Evolutionary conservation across 2,797 vertebrate species (phyloP), one percentile per base, ranked within the genome.

Genomic region (Anableps anableps): DNA sequence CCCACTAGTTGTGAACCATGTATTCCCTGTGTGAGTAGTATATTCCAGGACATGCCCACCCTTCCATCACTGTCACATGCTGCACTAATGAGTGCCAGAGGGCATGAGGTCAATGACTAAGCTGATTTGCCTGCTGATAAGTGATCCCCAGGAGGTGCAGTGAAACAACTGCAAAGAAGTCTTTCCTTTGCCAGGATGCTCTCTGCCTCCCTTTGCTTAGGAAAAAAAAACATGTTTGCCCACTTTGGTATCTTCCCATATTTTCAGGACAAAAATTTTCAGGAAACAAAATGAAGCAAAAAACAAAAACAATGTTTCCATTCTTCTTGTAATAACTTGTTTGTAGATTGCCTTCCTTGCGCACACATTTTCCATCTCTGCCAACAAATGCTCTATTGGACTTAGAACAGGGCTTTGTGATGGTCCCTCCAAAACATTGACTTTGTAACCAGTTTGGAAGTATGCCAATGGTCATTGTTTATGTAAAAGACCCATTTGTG

Each of bases 121-220:
- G 96, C 95, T 96, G 96, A 97, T 97, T 97, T 96, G 95, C 95
- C 93, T 96, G 96, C 96, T 96, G 95, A 96, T 96, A 95, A 96
- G 93, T 90, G 90, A 92, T 88, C 75, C 85, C 93, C 77, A 73
- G 77, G 76, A 92, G 93, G 80, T 84, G 55, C 73, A 9, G 81
- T 70, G 72, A 53, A 82, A 73, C 84, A 82, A 78, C 76, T 77
- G 76, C 80, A 82, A 83, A 77, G 48, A 86, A 86, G 71, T 73
- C 79, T 48, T 81, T 47, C 53, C 72, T 62, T 77, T 83, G 51
- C 70, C 80, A 50, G 17, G 29, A 48, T 17, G 45, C 41, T 84
- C 36, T 45, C 50, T 47, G 41, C 66, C 45, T 72, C 45, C 17
- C 11, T 21, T 19, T 7, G 71, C 41, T 51, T 76, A 38, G 64